Evolutionary conservation across 1,140 invertebrate genomes (phyloP).

Genomic region (Spodoptera litura): DNA sequence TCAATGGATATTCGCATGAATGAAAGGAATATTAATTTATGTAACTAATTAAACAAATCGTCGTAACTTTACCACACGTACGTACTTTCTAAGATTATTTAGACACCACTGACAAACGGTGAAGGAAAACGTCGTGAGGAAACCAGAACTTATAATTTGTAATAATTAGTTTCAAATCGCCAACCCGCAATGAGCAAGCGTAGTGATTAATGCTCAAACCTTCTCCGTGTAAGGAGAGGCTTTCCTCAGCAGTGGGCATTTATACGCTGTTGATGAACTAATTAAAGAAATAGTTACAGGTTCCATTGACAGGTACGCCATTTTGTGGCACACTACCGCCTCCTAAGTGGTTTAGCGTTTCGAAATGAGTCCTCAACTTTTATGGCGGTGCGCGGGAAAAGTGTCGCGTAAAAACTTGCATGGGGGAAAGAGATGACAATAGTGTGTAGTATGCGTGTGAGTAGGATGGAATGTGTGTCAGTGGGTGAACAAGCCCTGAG

Average conservation of each 20-base stretch:
- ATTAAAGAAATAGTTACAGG: neutral
- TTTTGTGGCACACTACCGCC: constrained; percentile 45
- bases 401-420: constrained; percentile 63
- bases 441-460: constrained; percentile 44
- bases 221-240: too few species aligned
- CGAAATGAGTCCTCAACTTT: constrained; percentile 65
- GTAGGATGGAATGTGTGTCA: constrained; percentile 69
- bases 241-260: too few species aligned
- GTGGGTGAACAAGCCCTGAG: constrained; percentile 63
- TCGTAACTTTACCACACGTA: too few species aligned
- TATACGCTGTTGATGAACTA: too few species aligned
- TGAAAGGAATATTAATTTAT: neutral
- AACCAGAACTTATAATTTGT: too few species aligned
- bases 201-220: too few species aligned
- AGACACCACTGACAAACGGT: too few species aligned
- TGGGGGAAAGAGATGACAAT: constrained; percentile 51
- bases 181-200: too few species aligned
- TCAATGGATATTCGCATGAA: neutral
- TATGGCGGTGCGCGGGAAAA: constrained; percentile 71
- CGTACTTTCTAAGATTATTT: too few species aligned
- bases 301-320: constrained; percentile 11
- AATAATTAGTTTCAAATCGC: too few species aligned
- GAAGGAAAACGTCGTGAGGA: too few species aligned
- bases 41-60: neutral
- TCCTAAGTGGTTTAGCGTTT: constrained; percentile 52